Base-by-base conservation (phyloP, 2,888 invertebrate species). In the Paralinhomoeus sp. region DNA sequence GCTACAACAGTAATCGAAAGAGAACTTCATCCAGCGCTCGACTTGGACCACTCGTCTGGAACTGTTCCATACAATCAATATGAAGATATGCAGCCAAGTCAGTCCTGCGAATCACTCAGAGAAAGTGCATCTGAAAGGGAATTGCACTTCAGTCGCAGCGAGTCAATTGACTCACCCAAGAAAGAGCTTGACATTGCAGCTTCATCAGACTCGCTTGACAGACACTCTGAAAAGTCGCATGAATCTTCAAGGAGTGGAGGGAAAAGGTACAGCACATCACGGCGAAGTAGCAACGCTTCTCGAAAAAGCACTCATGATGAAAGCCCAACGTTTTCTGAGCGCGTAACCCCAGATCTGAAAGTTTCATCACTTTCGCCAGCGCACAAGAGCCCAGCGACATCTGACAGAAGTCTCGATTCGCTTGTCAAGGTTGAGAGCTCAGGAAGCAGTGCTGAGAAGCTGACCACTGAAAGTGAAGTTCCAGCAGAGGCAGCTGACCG, bases 271-370 rank as follows among this genome's bases (percentile, higher is more conserved):
- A 40, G 38, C 33, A 33, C 42, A 1, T 44, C 44, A 20, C 24
- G 48, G 23, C 40, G 41, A 22, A 48, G 48, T 33, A 42, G 44
- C 35, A 33, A 41, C 21, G 37, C 20, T 5, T 39, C 40, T 12
- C 36, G 23, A 12, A 34, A 42, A 20, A 47, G 47, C 37, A 39
- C 37, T 27, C 40, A 47, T 27, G 47, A 43, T 7, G 48, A 48
- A 20, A 40, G 31, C 18, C 27, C 27, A 27, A 24, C n/a, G 3
- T 40, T 12, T 15, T 13, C 20, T 5, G 40, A 40, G n/a, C 27
- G 40, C 5, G 23, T 40, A n/a, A 31, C 40, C 2, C 27, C 40
- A 5, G 40, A 40, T 2, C 2, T 40, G 17, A 18, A n/a, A 13
- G 21, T 31, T 3, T 3, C 27, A 9, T 27, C 5, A 5, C 5